Evolutionary conservation across 2,888 invertebrate genomes (phyloP).

Genomic region (Coleophora flavipennella): DNA sequence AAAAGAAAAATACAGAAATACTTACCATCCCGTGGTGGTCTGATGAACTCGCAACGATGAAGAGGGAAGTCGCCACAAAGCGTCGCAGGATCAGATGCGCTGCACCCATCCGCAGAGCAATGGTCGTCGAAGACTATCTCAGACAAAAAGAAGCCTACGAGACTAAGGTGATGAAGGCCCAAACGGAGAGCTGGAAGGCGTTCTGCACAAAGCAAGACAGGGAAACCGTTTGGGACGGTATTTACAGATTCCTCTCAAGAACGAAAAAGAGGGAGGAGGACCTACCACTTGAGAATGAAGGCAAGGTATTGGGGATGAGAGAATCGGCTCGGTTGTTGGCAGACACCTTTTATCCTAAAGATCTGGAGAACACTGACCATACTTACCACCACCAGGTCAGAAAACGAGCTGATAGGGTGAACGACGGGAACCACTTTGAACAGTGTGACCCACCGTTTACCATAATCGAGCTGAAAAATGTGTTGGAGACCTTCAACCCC

Average conservation of each 20-base stretch:
- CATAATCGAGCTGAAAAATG: constrained; percentile 3
- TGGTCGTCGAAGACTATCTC: neutral
- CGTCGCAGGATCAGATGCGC: neutral
- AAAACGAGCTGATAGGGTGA: neutral
- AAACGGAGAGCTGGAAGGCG: neutral
- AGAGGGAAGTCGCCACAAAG: neutral
- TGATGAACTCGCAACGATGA: neutral
- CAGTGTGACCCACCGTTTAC: constrained; percentile 10
- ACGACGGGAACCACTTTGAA: neutral
- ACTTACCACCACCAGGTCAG: neutral
- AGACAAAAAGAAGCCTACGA: neutral
- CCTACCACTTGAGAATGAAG: neutral
- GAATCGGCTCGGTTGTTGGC: neutral
- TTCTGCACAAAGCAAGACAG: neutral
- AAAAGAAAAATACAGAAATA: neutral
- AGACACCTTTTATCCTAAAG: neutral
- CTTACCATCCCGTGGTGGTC: neutral
- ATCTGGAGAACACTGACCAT: neutral
- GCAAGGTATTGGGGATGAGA: neutral
- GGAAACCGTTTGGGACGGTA: neutral
- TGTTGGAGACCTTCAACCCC: constrained; percentile 3
- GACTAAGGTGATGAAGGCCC: neutral
- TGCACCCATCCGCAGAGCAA: constrained; percentile 3
- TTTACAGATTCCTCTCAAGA: neutral
- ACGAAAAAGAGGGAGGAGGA: neutral